These are phyloP conservation scores for Acleris cristana DNA, from an alignment of 2,888 invertebrate species.

Conservation along the genomic window DNA sequence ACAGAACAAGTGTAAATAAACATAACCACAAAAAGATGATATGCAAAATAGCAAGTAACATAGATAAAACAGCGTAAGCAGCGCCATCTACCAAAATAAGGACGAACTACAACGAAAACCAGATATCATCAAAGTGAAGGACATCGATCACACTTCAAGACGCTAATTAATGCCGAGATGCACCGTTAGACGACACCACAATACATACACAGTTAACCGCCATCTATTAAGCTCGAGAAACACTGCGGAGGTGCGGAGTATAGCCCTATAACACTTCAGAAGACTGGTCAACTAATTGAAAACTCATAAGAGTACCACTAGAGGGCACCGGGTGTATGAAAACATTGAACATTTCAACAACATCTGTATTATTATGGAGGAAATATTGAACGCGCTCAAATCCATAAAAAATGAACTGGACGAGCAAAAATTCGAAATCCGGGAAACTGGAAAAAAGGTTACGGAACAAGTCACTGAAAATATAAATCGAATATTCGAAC, in stretches of 20 bases:
- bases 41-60: too few relatives aligned
- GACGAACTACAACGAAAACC: too few relatives aligned
- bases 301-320: constrained; percentile 1
- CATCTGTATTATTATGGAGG: constrained; percentile 2
- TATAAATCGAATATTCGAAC: constrained; percentile 1
- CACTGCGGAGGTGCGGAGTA: neutral
- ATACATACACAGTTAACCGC: neutral
- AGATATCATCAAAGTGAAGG: too few relatives aligned
- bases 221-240: neutral
- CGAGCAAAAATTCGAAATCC: constrained; percentile 11
- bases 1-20: too few relatives aligned
- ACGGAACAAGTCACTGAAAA: constrained; percentile 13
- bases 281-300: neutral
- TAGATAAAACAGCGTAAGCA: too few relatives aligned
- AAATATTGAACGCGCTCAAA: constrained; percentile 8
- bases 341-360: neutral
- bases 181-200: too few relatives aligned
- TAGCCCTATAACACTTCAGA: neutral
- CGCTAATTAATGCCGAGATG: too few relatives aligned
- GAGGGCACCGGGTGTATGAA: constrained; percentile 4
- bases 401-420: constrained; percentile 11
- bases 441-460: constrained; percentile 9
- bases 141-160: too few relatives aligned
- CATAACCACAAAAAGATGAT: too few relatives aligned
- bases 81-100: too few relatives aligned